Percentiles rank a stretch among this genome's conserved stretches.
phyloP scores from a whole-genome alignment of 2,797 vertebrate genomes.

The Gymnoscopelus braueri region DNA sequence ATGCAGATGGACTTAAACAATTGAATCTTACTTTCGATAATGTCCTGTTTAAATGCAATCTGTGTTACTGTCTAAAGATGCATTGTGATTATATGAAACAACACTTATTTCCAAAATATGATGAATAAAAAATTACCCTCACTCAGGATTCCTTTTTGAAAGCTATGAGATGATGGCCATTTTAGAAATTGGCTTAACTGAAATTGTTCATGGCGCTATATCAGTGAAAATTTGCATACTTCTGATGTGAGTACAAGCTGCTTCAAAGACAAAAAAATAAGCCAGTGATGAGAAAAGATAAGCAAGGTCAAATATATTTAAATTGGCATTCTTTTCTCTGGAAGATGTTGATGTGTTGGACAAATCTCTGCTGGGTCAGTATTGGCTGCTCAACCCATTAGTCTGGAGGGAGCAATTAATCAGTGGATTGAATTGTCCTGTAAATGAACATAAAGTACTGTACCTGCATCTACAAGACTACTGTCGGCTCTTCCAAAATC shows the following conservation, averaged over 20 bases:
- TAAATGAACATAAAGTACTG: conserved; percentile 76
- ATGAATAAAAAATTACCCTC: conserved; percentile 68
- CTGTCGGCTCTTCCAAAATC: conserved; percentile 59
- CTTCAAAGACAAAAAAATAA: conserved; percentile 33
- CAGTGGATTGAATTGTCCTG: conserved; percentile 71
- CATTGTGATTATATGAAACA: conserved; percentile 64
- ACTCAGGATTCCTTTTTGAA: conserved; percentile 49
- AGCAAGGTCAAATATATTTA: conserved; percentile 18
- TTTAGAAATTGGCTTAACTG: conserved; percentile 34
- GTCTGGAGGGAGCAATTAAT: conserved; percentile 72
- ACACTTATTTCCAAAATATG: conserved; percentile 62
- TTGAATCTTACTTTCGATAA: conserved; percentile 20
- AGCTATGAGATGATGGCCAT: conserved; percentile 29
- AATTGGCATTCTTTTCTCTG: conserved; percentile 39
- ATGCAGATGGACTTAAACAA: conserved; percentile 42
- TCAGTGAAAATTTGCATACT: conserved; percentile 55
- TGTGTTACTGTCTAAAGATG: conserved; percentile 51
- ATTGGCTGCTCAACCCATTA: conserved; percentile 51
- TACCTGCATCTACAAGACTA: conserved; percentile 59
- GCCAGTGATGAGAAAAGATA: conserved; percentile 17
- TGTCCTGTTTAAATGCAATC: conserved; percentile 45
- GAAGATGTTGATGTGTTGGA: conserved; percentile 57
- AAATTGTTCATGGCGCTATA: conserved; percentile 47
- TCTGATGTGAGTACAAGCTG: conserved; percentile 44
- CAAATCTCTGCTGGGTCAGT: conserved; percentile 48